Conservation (phyloP, 2,113 vertebrate genomes). For the Acanthisitta chloris region DNA sequence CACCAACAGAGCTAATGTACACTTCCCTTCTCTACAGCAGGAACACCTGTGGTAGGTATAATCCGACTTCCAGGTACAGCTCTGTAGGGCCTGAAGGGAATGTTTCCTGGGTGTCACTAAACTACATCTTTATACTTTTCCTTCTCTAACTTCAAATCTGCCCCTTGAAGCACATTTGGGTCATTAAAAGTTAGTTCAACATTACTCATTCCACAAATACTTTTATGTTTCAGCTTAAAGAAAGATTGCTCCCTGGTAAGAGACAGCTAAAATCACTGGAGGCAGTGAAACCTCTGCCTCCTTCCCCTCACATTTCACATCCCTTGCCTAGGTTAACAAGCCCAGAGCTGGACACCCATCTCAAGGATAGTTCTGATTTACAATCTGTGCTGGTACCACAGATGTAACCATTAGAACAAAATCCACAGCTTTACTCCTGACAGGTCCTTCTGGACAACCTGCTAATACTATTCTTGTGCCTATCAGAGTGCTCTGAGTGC, state of each 20-base stretch:
- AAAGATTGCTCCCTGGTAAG: not conserved
- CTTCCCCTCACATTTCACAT: not conserved
- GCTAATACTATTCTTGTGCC: not conserved
- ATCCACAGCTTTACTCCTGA: not conserved
- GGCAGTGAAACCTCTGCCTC: not conserved
- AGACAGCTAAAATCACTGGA: not conserved
- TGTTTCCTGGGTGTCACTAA: not conserved
- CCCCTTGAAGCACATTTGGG: not conserved
- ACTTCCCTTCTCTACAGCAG: not conserved
- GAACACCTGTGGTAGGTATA: not conserved
- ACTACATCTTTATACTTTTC: not conserved
- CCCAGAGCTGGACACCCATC: not conserved
- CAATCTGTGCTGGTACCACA: not conserved
- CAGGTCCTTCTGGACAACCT: not conserved
- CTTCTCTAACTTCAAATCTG: not conserved
- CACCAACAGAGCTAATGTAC: not conserved
- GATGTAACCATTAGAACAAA: not conserved
- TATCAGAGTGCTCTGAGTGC: not conserved
- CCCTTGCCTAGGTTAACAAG: not conserved
- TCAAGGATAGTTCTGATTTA: not conserved
- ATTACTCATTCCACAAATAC: not conserved
- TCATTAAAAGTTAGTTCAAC: not conserved
- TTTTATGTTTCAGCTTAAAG: not conserved
- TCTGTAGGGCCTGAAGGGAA: not conserved
- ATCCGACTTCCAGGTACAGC: not conserved